Evolutionary conservation across 2,113 vertebrate species (phyloP), one percentile per base, ranked within the genome.

Genomic region (Grammomys surdaster): DNA sequence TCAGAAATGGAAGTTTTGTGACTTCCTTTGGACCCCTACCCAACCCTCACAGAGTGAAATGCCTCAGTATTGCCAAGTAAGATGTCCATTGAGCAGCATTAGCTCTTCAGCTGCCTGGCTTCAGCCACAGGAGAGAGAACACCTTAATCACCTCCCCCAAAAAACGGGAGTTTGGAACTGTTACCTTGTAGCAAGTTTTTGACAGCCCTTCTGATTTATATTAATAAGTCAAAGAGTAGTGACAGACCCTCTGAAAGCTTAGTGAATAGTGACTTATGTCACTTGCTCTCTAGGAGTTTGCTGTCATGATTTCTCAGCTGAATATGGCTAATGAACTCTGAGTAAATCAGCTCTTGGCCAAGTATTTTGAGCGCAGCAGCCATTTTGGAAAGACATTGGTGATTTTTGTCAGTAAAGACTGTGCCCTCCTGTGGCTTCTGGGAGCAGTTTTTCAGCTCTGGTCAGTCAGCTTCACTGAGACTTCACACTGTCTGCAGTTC

Each of bases 341-440:
- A 82, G 46, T 72, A 80, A 92, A 56, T 60, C 85, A 88, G 7
- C 78, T 94, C 81, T 95, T 97, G 85, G 75, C 73, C 56, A 63
- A 94, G 69, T 69, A 33, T 36, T 19, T 76, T 67, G 17, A 90
- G 51, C 43, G 22, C 60, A 89, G 56, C 63, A 87, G 20, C 72
- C 92, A 69, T 95, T 91, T 95, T 84, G 90, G 43, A 84, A 12
- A 28, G 43, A 72, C 8, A 22, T 93, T 19, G 33, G 33, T 93
- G 43, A 69, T 87, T 86, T 86, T 96, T 94, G 58, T 93, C 60
- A 51, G 0, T 85, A 91, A 73, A 95, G 26, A 86, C 78, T 75
- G 75, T 78, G 96, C 97, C 97, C 96, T 94, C 97, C 65, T 97
- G 97, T 96, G 97, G 97, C 93, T 90, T 86, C 43, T 54, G 54